Evolutionary conservation across 2,888 invertebrate genomes (phyloP).

Genomic region (Xestia c-nigrum): DNA sequence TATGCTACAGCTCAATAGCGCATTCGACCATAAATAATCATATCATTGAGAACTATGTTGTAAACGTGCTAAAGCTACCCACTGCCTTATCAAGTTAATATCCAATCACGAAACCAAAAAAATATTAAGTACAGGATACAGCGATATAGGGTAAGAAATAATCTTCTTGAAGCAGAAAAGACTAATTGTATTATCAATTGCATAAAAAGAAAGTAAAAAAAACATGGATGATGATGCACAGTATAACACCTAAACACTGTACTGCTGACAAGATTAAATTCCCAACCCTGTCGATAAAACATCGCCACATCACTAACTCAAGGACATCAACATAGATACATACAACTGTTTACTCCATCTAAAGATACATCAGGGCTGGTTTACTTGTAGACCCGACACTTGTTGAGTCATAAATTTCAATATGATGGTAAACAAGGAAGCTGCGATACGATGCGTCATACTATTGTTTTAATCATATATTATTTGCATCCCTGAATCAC

Average conservation of each 20-base stretch:
- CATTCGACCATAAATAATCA: not conserved
- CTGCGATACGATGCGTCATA: conserved; percentile 74
- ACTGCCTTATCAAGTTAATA: not conserved
- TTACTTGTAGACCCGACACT: conserved; percentile 58
- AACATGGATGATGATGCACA: not conserved
- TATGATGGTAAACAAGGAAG: conserved; percentile 77
- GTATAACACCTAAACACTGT: not conserved
- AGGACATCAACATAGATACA: conserved; percentile 57
- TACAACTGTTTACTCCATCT: conserved; percentile 59
- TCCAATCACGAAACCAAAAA: too few relatives aligned
- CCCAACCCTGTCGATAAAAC: not conserved
- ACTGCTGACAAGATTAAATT: not conserved
- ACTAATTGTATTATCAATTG: not conserved
- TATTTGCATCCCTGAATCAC: conserved; percentile 70
- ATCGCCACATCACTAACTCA: conserved; percentile 47
- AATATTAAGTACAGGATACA: too few relatives aligned
- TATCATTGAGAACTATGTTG: not conserved
- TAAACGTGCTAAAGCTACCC: not conserved
- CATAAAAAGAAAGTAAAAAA: not conserved
- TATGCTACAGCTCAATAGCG: too few relatives aligned
- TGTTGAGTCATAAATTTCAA: conserved; percentile 78
- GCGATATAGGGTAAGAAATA: too few relatives aligned
- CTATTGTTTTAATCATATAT: conserved; percentile 77
- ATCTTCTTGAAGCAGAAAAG: too few relatives aligned
- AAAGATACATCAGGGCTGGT: conserved; percentile 57